Evolutionary conservation across 1,140 invertebrate genomes (phyloP).

Genomic region (Ceratina calcarata): DNA sequence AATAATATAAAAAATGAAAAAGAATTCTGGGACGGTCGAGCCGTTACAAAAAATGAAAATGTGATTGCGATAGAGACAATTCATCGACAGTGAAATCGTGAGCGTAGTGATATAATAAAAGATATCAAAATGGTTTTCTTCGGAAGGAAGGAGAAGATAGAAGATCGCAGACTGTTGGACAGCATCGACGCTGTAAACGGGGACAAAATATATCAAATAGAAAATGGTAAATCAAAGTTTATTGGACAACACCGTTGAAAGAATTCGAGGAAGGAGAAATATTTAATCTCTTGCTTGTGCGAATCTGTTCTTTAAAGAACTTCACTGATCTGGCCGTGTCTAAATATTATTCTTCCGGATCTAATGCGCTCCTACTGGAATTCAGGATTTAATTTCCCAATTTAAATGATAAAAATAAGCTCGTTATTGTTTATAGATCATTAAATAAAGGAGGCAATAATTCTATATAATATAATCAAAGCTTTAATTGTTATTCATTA

Average conservation of each 20-base stretch:
- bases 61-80: neutral
- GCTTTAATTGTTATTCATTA: neutral
- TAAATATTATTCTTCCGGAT: slow-evolving; percentile 5
- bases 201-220: slow-evolving; percentile 72
- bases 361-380: neutral
- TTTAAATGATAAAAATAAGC: neutral
- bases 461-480: no score
- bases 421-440: neutral
- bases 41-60: no score
- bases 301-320: neutral
- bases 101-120: neutral
- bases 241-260: neutral
- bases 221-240: slow-evolving; percentile 73
- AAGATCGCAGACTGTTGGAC: slow-evolving; percentile 74
- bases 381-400: neutral
- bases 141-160: slow-evolving; percentile 74
- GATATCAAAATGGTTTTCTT: slow-evolving; percentile 74
- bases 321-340: no score
- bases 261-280: no score
- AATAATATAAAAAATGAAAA: no score
- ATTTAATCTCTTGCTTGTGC: no score
- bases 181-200: slow-evolving; percentile 75
- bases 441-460: no score
- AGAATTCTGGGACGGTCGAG: no score
- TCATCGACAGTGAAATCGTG: neutral